Evolutionary conservation across 1,140 invertebrate species (phyloP).

Genomic region (Gonioctena quinquepunctata): DNA sequence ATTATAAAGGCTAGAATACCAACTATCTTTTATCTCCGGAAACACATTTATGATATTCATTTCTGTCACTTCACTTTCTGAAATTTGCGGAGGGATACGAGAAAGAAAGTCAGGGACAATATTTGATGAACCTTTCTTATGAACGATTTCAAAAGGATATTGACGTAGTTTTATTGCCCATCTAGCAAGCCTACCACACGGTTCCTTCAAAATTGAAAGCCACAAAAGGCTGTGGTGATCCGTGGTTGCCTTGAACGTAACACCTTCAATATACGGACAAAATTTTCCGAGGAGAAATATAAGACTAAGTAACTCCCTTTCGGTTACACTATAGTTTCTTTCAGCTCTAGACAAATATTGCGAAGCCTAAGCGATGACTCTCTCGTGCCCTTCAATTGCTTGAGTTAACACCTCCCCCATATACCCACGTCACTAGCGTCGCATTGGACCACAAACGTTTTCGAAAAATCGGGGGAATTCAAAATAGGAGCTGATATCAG

Average conservation of each 20-base stretch:
- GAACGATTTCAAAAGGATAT: neutral
- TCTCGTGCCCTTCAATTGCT: slow-evolving; percentile 6
- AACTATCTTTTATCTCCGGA: too few relatives aligned
- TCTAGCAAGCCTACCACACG: slow-evolving; percentile 52
- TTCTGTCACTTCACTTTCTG: too few relatives aligned
- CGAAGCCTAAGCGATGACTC: slow-evolving; percentile 12
- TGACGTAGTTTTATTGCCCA: slow-evolving; percentile 42
- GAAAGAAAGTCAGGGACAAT: slow-evolving; percentile 15
- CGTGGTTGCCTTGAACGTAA: slow-evolving; percentile 55
- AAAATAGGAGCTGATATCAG: slow-evolving; percentile 20
- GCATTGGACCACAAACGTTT: slow-evolving; percentile 32
- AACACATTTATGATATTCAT: too few relatives aligned
- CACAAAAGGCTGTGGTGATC: slow-evolving; percentile 57
- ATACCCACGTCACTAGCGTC: slow-evolving; percentile 32
- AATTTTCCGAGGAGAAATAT: slow-evolving; percentile 55
- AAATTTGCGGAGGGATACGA: neutral
- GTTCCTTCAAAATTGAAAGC: slow-evolving; percentile 54
- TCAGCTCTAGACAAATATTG: slow-evolving; percentile 43
- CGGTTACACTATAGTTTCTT: slow-evolving; percentile 55
- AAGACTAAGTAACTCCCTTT: slow-evolving; percentile 58
- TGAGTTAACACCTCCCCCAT: slow-evolving; percentile 38
- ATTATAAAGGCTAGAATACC: too few relatives aligned
- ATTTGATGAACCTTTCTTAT: slow-evolving; percentile 10
- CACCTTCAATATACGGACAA: slow-evolving; percentile 52
- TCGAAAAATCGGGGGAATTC: slow-evolving; percentile 19